Evolutionary conservation across 2,888 invertebrate genomes (phyloP).

Genomic region (Drosophila sordidapex): DNA sequence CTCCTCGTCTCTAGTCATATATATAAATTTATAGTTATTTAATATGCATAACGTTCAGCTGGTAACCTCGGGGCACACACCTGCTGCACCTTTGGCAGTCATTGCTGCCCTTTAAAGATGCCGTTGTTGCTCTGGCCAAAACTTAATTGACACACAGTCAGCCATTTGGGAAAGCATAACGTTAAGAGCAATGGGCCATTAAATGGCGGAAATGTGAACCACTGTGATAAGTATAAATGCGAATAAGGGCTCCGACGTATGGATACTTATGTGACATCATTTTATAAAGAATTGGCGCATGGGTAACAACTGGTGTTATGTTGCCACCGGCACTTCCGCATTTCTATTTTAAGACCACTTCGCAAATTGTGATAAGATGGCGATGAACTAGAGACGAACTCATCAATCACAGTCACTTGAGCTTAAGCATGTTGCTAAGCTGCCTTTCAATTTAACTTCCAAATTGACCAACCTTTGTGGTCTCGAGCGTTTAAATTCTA

Average conservation of each 20-base stretch:
- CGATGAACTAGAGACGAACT: neutral
- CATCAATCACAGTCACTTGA: constrained; percentile 47
- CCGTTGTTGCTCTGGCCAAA: neutral
- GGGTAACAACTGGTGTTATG: constrained; percentile 29
- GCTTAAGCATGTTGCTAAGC: constrained; percentile 2
- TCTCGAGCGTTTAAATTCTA: constrained; percentile 6
- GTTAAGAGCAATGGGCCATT: constrained; percentile 67
- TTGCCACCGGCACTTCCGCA: constrained; percentile 21
- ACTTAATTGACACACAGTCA: constrained; percentile 10
- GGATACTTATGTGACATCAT: constrained; percentile 37
- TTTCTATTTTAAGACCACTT: constrained; percentile 12
- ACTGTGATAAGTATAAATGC: constrained; percentile 39
- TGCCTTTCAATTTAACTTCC: constrained; percentile 3
- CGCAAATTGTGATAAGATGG: constrained; percentile 15
- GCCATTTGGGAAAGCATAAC: constrained; percentile 33
- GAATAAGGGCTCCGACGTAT: constrained; percentile 6
- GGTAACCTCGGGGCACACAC: constrained; percentile 20
- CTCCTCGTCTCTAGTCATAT: neutral
- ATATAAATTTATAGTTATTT: constrained; percentile 1
- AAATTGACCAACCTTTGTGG: constrained; percentile 18
- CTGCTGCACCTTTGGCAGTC: constrained; percentile 46
- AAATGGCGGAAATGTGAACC: constrained; percentile 52
- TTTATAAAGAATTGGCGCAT: neutral
- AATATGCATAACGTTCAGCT: constrained; percentile 10
- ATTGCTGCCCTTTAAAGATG: constrained; percentile 42